These are phyloP conservation scores for Harpagoxenus sublaevis DNA, from an alignment of 2,888 invertebrate species.

Conservation along the genomic window DNA sequence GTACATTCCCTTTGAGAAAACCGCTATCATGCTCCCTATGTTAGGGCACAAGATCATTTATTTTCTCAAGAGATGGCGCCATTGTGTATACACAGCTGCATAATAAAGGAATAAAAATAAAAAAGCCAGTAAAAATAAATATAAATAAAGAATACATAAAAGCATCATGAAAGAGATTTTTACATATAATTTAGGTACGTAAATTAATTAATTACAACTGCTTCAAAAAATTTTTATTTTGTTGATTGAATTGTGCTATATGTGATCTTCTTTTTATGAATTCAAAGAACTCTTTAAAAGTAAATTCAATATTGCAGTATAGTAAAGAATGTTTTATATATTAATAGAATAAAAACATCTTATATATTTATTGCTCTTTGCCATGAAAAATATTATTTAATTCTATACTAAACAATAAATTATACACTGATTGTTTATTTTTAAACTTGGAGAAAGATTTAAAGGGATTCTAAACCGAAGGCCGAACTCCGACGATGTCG, in stretches of 20 bases:
- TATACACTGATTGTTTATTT: not conserved
- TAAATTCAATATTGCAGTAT: not conserved
- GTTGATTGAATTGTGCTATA: not conserved
- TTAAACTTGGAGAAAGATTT: not conserved
- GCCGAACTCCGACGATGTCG: no score
- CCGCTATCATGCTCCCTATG: not conserved
- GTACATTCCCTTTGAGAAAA: not conserved
- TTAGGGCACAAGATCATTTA: conserved; percentile 13
- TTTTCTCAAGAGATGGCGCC: conserved; percentile 35
- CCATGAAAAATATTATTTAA: not conserved
- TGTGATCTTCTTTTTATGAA: not conserved
- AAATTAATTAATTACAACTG: not conserved
- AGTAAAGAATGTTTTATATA: not conserved
- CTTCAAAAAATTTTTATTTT: not conserved
- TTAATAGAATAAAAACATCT: not conserved
- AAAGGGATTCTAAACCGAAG: not conserved
- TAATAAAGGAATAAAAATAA: not conserved
- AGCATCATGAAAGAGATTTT: not conserved
- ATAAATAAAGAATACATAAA: not conserved
- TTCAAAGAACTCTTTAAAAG: not conserved
- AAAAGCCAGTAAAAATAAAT: not conserved
- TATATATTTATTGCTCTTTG: not conserved
- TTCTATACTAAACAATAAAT: not conserved
- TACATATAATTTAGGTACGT: not conserved
- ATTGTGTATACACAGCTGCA: not conserved